Conservation (phyloP, 1,140 invertebrate species). For the Helicoverpa armigera region DNA sequence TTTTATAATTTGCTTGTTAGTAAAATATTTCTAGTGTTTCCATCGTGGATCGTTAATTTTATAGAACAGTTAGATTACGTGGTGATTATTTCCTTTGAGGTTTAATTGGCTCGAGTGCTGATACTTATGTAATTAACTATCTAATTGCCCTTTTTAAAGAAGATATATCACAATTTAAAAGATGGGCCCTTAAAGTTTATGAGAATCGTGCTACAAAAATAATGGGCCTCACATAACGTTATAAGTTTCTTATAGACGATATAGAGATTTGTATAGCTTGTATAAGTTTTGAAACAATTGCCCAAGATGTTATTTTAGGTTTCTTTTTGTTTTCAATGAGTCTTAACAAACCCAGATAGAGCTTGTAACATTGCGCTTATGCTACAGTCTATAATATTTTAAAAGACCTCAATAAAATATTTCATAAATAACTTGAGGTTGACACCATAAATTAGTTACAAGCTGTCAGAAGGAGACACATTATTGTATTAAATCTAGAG, state of each 20-base stretch:
- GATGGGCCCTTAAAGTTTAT: slow-evolving; percentile 14
- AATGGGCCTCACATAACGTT: not conserved
- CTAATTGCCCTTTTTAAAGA: slow-evolving; percentile 21
- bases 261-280: not conserved
- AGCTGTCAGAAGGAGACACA: slow-evolving; percentile 6
- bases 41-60: not conserved
- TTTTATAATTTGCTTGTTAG: too few species aligned
- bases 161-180: slow-evolving; percentile 26
- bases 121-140: slow-evolving; percentile 8
- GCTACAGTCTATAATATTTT: too few species aligned
- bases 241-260: not conserved
- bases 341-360: too few species aligned
- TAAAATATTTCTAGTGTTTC: not conserved
- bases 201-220: slow-evolving; percentile 16
- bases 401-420: slow-evolving; percentile 14
- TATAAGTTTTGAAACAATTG: not conserved
- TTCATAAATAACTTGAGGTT: not conserved
- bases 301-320: not conserved
- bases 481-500: slow-evolving; percentile 27
- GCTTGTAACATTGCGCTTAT: too few species aligned
- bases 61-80: not conserved
- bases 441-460: slow-evolving; percentile 17
- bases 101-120: not conserved
- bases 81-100: not conserved
- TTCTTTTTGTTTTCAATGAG: too few species aligned